Percentiles rank a stretch among this genome's conserved stretches.
Evolutionary conservation across 2,113 vertebrate genomes (phyloP).

Genomic region (Macrotis lagotis): DNA sequence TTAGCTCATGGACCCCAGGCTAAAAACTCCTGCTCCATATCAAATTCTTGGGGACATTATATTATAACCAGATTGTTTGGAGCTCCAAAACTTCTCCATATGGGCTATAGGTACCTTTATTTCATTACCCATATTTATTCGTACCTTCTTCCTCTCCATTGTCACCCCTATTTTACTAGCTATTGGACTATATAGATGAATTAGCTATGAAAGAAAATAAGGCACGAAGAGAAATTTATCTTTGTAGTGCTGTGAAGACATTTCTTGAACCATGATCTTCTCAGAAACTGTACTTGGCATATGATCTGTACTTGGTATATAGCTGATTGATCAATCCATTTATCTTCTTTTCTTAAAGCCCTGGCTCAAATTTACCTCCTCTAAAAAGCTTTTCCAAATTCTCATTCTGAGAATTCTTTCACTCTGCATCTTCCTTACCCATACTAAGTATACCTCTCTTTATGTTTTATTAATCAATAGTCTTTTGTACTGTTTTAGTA

Average conservation of each 20-base stretch:
- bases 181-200: not conserved
- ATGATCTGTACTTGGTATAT: not conserved
- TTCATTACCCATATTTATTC: not conserved
- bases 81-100: not conserved
- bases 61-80: not conserved
- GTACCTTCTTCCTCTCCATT: not conserved
- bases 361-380: not conserved
- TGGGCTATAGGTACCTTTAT: not conserved
- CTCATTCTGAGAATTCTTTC: not conserved
- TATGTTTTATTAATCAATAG: not conserved
- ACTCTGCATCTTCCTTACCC: not conserved
- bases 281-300: not conserved
- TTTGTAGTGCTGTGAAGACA: not conserved
- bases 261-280: not conserved
- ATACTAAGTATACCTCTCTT: not conserved
- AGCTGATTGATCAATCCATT: constrained; percentile 27
- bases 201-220: not conserved
- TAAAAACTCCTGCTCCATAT: not conserved
- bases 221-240: not conserved
- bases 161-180: not conserved
- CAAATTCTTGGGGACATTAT: not conserved
- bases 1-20: not conserved
- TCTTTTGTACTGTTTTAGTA: not conserved
- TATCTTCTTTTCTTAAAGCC: constrained; percentile 36
- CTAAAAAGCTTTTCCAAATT: not conserved